Conservation (phyloP, 2,113 vertebrate species). For the Ptilonorhynchus violaceus region DNA sequence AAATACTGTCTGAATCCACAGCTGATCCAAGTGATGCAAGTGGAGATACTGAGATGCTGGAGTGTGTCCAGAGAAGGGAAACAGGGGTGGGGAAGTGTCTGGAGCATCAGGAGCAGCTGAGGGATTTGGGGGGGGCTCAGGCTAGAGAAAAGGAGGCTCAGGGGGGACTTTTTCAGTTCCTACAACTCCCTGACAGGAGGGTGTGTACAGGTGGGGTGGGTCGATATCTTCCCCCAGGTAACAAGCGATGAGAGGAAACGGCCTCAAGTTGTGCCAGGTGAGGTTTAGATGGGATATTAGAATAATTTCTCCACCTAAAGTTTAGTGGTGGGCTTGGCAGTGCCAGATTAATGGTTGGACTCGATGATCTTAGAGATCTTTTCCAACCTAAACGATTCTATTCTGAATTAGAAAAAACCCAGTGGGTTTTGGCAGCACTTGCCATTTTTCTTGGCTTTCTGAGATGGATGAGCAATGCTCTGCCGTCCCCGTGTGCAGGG, state of each 20-base stretch:
- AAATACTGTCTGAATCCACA: background rate
- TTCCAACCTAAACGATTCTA: background rate
- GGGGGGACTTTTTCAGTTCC: accelerated
- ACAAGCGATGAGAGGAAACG: background rate
- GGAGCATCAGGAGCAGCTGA: accelerated
- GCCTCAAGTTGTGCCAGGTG: background rate
- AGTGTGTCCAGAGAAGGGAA: accelerated
- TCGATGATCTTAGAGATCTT: background rate
- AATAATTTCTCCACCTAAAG: background rate
- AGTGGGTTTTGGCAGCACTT: background rate
- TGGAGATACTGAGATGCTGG: background rate
- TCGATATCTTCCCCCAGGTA: background rate
- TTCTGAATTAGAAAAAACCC: accelerated
- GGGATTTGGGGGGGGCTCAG: background rate
- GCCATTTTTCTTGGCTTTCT: background rate
- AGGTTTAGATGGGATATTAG: background rate
- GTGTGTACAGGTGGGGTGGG: accelerated
- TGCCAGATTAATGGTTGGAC: background rate
- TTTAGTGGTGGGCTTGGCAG: background rate
- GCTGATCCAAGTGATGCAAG: accelerated
- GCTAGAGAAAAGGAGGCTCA: background rate
- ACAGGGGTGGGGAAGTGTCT: accelerated
- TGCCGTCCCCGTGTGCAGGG: background rate
- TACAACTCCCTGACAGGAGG: background rate
- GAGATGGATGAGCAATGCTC: background rate